These are phyloP conservation scores for Clarias gariepinus DNA, from an alignment of 2,113 vertebrate species.

Conservation along the genomic window DNA sequence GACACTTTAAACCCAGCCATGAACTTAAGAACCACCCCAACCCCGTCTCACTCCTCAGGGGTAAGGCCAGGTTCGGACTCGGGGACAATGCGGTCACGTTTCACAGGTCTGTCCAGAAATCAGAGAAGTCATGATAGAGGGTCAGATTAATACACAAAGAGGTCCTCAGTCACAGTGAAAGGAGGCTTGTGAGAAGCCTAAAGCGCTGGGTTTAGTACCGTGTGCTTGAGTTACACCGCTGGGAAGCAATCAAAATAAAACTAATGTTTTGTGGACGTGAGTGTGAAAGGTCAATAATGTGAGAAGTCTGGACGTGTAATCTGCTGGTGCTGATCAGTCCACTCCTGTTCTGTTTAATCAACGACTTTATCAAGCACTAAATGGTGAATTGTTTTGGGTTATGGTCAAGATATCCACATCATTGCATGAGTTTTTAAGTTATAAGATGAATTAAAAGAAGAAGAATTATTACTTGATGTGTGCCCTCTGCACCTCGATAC, in stretches of 20 bases:
- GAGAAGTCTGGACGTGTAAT: neutral
- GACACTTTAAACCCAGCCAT: neutral
- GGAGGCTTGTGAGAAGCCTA: neutral
- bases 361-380: neutral
- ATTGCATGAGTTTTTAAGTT: too few relatives aligned
- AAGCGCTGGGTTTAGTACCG: neutral
- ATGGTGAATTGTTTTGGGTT: neutral
- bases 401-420: neutral
- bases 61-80: neutral
- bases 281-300: neutral
- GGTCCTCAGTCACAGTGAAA: neutral
- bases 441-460: too few relatives aligned
- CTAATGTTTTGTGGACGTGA: neutral
- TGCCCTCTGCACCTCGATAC: too few relatives aligned
- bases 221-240: neutral
- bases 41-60: neutral
- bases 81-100: neutral
- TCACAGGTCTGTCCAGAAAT: neutral
- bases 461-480: too few relatives aligned
- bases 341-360: neutral
- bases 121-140: neutral
- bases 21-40: neutral
- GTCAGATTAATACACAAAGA: constrained; percentile 3
- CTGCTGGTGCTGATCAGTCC: neutral
- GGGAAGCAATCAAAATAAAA: neutral